Conservation (phyloP, 2,797 vertebrate genomes). For the Netta rufina region DNA sequence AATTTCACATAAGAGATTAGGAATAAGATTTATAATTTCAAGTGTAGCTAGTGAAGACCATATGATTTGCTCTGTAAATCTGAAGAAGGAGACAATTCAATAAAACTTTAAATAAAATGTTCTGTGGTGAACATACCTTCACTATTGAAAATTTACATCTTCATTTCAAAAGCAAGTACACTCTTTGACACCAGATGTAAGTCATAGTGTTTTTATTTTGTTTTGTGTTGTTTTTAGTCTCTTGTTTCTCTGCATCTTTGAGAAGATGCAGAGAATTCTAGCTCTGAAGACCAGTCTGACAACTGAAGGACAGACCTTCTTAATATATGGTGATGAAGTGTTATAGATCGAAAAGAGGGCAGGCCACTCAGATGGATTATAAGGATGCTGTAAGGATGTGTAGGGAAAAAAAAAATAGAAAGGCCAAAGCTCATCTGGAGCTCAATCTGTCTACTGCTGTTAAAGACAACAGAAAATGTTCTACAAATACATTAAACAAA, state of each 20-base stretch:
- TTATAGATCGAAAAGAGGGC: not conserved
- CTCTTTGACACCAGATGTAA: not conserved
- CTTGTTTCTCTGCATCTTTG: not conserved
- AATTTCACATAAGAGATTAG: not conserved
- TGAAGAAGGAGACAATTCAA: not conserved
- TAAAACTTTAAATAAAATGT: not conserved
- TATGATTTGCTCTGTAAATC: not conserved
- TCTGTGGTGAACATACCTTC: not conserved
- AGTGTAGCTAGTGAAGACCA: not conserved
- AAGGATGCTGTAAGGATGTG: too few species aligned
- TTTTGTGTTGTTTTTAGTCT: not conserved
- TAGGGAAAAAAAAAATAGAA: too few species aligned
- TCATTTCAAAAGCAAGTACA: not conserved
- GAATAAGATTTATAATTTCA: not conserved
- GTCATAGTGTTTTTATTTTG: not conserved
- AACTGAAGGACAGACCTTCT: not conserved
- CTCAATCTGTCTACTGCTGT: too few species aligned
- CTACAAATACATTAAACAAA: too few species aligned
- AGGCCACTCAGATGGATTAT: too few species aligned
- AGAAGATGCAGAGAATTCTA: not conserved
- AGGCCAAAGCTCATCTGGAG: too few species aligned
- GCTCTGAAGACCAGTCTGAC: not conserved
- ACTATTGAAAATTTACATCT: not conserved
- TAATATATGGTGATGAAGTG: not conserved
- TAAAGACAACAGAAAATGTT: too few species aligned